phyloP scores from a whole-genome alignment of 2,888 invertebrate species.

The Campaea margaritaria region DNA sequence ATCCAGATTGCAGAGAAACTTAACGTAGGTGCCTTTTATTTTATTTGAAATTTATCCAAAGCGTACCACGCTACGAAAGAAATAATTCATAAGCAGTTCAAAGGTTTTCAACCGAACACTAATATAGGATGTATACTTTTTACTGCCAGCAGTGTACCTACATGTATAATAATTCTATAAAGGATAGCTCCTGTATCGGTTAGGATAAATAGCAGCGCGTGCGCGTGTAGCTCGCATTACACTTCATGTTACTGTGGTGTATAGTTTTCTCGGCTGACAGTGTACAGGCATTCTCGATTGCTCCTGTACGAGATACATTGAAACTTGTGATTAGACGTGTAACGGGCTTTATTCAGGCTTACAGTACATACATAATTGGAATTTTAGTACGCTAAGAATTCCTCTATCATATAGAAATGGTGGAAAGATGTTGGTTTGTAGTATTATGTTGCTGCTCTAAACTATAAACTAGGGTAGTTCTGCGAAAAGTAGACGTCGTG shows the following conservation, averaged over 20 bases:
- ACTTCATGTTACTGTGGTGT: conserved; percentile 42
- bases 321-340: conserved; percentile 20
- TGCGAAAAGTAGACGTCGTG: too few species aligned
- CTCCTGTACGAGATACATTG: conserved; percentile 17
- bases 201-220: conserved; percentile 58
- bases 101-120: not conserved
- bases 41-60: too few species aligned
- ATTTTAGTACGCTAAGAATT: too few species aligned
- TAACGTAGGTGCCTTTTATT: too few species aligned
- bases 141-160: conserved; percentile 26
- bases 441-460: too few species aligned
- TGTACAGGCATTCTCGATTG: conserved; percentile 32
- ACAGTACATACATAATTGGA: not conserved
- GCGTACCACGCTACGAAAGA: too few species aligned
- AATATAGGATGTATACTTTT: conserved; percentile 13
- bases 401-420: too few species aligned
- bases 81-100: too few species aligned
- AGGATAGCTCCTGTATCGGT: conserved; percentile 58
- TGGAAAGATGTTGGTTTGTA: too few species aligned
- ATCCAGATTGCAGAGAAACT: too few species aligned
- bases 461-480: too few species aligned
- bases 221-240: conserved; percentile 52
- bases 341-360: conserved; percentile 3
- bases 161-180: conserved; percentile 45
- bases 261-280: conserved; percentile 34